Conservation (phyloP, 1,140 invertebrate genomes). For the Philopotamus ludificatus region DNA sequence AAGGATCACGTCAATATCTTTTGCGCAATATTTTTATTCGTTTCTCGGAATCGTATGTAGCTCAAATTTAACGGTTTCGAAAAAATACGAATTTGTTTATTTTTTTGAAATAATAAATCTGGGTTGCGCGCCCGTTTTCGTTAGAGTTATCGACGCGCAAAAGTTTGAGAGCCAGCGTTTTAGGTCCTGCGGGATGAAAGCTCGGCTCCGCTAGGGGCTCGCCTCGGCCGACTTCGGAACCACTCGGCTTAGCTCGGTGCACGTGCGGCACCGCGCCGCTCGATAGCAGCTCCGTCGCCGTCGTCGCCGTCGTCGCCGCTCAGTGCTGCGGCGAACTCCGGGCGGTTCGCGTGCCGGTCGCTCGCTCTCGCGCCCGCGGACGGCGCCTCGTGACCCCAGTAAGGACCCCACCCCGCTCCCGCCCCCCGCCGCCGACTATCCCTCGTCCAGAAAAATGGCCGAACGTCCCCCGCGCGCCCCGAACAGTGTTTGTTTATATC, state of each 20-base stretch:
- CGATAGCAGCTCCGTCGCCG: neutral
- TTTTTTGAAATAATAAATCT: no score
- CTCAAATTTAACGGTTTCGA: no score
- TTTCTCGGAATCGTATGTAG: no score
- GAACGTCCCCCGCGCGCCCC: neutral
- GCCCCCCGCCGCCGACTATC: neutral
- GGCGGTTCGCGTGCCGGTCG: neutral
- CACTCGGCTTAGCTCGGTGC: neutral
- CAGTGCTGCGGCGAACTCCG: neutral
- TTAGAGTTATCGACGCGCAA: no score
- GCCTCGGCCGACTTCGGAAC: neutral
- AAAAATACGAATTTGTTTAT: no score
- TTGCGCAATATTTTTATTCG: no score
- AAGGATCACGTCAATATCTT: no score
- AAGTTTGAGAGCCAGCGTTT: no score
- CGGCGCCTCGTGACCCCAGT: neutral
- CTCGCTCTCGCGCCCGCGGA: neutral
- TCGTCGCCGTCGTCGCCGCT: neutral
- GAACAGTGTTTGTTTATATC: neutral
- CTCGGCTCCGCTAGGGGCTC: neutral
- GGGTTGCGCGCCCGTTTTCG: no score
- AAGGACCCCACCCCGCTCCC: neutral
- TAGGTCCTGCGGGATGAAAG: slow-evolving; percentile 7
- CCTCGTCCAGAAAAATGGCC: neutral
- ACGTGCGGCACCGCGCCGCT: neutral